Conservation (phyloP, 2,797 vertebrate species). For the Eospalax fontanierii region DNA sequence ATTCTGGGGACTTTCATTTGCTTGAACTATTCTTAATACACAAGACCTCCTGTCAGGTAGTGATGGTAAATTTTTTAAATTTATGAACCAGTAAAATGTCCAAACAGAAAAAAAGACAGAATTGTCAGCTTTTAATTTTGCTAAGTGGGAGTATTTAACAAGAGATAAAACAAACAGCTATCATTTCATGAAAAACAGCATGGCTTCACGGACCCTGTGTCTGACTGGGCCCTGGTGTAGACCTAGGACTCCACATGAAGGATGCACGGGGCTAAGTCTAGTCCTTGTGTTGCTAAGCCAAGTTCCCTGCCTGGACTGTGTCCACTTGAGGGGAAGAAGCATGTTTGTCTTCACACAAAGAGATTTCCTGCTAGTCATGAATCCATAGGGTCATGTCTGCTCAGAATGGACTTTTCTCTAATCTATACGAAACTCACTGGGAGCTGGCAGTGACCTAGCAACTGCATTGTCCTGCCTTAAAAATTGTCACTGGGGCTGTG, state of each 20-base stretch:
- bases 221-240: neutral
- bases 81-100: neutral
- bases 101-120: neutral
- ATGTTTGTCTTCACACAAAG: neutral
- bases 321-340: neutral
- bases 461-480: neutral
- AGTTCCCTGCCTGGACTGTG: neutral
- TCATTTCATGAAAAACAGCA: neutral
- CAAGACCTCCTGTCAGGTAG: neutral
- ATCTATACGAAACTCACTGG: neutral
- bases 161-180: slow-evolving; percentile 1
- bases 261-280: neutral
- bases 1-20: slow-evolving; percentile 66
- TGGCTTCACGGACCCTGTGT: neutral
- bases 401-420: neutral
- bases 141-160: slow-evolving; percentile 22
- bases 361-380: neutral
- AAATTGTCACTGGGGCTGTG: neutral
- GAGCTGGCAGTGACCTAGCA: neutral
- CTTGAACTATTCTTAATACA: neutral
- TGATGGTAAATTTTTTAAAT: slow-evolving; percentile 10
- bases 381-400: neutral
- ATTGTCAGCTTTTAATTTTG: neutral
- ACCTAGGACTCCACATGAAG: neutral
- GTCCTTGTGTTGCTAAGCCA: neutral